Conservation (phyloP, 2,113 vertebrate genomes). For the Panurus biarmicus region DNA sequence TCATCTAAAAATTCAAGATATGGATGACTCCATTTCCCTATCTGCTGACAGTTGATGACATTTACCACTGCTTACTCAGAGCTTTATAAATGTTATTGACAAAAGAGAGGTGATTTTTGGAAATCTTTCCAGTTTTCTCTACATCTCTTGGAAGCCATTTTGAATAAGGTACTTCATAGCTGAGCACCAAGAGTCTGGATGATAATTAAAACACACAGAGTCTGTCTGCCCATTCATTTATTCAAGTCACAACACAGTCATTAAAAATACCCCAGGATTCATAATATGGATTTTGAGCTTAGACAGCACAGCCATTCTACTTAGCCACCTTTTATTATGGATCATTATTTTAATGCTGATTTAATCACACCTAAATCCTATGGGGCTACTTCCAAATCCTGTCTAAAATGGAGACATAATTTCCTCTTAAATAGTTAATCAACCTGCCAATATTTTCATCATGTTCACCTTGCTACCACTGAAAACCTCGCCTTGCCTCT, state of each 20-base stretch:
- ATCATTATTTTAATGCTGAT: neutral
- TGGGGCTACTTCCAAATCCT: neutral
- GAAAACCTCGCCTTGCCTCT: neutral
- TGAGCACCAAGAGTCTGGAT: neutral
- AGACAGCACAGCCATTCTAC: neutral
- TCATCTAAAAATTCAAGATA: neutral
- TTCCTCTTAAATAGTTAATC: constrained; percentile 4
- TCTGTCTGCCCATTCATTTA: neutral
- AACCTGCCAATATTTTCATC: neutral
- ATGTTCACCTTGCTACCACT: neutral
- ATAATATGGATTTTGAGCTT: neutral
- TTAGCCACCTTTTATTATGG: neutral
- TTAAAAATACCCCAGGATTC: neutral
- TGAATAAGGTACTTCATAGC: neutral
- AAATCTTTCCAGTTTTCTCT: neutral
- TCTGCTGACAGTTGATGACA: neutral
- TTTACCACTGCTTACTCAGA: neutral
- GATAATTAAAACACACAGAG: neutral
- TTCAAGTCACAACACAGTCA: neutral
- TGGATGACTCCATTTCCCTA: neutral
- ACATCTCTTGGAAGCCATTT: neutral
- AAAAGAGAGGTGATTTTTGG: neutral
- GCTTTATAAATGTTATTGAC: neutral
- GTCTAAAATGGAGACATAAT: neutral
- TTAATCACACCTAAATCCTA: neutral